Evolutionary conservation across 1,140 invertebrate genomes (phyloP).

Genomic region (Tetramorium alpestre): DNA sequence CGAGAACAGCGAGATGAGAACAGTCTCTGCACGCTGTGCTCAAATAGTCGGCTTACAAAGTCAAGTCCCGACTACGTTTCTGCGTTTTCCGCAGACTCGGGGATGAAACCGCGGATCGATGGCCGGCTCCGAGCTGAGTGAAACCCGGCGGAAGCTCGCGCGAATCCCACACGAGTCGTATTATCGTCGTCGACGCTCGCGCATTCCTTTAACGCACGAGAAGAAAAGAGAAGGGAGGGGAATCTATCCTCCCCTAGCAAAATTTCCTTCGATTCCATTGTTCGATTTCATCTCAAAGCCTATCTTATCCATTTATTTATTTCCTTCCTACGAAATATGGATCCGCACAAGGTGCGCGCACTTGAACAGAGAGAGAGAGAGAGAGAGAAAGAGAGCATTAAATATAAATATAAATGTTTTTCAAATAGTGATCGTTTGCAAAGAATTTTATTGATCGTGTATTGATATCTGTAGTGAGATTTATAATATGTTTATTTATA

Average conservation of each 20-base stretch:
- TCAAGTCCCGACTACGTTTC: not conserved
- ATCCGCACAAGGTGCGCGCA: no score
- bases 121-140: not conserved
- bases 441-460: not conserved
- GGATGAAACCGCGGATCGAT: constrained; percentile 9
- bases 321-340: not conserved
- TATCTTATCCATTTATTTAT: not conserved
- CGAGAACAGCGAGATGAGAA: not conserved
- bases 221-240: not conserved
- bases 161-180: not conserved
- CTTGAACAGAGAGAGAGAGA: no score
- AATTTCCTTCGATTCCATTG: not conserved
- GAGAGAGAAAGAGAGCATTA: not conserved
- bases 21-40: not conserved
- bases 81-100: not conserved
- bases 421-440: not conserved
- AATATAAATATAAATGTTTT: not conserved
- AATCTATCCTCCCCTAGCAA: not conserved
- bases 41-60: not conserved
- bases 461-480: not conserved
- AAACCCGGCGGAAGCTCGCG: not conserved
- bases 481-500: not conserved
- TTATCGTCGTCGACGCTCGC: not conserved
- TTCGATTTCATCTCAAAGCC: not conserved
- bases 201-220: not conserved